These are phyloP conservation scores for Paradoxurus hermaphroditus DNA, from an alignment of 2,113 vertebrate genomes.

Conservation along the genomic window DNA sequence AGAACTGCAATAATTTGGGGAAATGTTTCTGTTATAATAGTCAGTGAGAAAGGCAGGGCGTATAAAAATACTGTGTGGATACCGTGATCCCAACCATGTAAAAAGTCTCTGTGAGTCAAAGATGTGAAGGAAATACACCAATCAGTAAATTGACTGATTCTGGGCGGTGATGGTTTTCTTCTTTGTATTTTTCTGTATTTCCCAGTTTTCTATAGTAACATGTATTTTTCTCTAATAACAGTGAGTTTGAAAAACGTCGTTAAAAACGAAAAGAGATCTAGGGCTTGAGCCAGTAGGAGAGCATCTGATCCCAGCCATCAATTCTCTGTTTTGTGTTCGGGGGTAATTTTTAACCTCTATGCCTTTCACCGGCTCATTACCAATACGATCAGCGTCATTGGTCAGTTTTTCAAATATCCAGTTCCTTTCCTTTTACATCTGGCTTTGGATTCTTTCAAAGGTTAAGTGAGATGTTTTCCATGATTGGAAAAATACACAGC, in stretches of 20 bases:
- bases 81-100: not conserved
- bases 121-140: not conserved
- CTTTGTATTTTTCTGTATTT: not conserved
- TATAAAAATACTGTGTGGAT: not conserved
- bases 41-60: not conserved
- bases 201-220: not conserved
- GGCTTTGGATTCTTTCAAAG: constrained; percentile 16
- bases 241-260: not conserved
- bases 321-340: not conserved
- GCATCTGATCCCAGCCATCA: not conserved
- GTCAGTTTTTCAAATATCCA: not conserved
- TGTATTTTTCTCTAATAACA: constrained; percentile 18
- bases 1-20: not conserved
- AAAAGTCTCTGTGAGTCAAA: not conserved
- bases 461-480: not conserved
- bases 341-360: not conserved
- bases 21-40: not conserved
- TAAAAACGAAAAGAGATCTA: not conserved
- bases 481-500: not conserved
- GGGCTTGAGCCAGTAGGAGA: not conserved
- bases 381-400: not conserved
- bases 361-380: not conserved
- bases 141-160: not conserved
- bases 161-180: not conserved
- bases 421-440: not conserved